phyloP scores from a whole-genome alignment of 2,888 invertebrate genomes.

The Baronia brevicornis region DNA sequence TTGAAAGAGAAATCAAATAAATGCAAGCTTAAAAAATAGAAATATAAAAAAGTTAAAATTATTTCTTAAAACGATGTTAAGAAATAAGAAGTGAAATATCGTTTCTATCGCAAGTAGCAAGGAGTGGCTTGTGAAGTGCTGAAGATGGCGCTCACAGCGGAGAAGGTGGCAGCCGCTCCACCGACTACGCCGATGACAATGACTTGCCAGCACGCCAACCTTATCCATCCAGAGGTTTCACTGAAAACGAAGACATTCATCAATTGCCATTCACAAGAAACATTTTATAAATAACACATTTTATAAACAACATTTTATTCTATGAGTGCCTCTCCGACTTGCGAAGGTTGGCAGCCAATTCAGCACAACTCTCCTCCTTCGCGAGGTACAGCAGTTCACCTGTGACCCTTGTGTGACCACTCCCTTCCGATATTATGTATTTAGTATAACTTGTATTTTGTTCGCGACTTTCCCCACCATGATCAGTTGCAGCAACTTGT shows the following conservation, averaged over 20 bases:
- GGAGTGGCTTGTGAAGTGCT: slow-evolving; percentile 52
- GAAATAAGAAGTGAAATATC: neutral
- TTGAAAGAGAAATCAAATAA: neutral
- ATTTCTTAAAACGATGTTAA: neutral
- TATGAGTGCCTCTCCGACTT: no score
- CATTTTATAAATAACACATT: no score
- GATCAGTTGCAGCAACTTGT: no score
- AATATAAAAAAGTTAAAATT: neutral
- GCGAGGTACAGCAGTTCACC: no score
- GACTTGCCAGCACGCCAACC: slow-evolving; percentile 77
- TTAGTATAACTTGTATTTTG: no score
- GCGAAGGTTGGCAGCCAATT: no score
- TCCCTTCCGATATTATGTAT: no score
- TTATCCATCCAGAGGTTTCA: slow-evolving; percentile 70
- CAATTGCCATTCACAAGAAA: no score
- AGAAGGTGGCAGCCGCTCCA: slow-evolving; percentile 77
- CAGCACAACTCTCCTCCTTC: no score
- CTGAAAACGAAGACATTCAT: slow-evolving; percentile 62
- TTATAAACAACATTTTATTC: no score
- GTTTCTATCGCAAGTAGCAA: slow-evolving; percentile 43
- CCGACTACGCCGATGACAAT: slow-evolving; percentile 76
- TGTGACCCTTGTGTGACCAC: no score
- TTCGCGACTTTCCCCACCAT: no score
- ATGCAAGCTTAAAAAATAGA: neutral
- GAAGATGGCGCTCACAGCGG: slow-evolving; percentile 75